Evolutionary conservation across 2,113 vertebrate species (phyloP).

Genomic region (Camelus dromedarius): DNA sequence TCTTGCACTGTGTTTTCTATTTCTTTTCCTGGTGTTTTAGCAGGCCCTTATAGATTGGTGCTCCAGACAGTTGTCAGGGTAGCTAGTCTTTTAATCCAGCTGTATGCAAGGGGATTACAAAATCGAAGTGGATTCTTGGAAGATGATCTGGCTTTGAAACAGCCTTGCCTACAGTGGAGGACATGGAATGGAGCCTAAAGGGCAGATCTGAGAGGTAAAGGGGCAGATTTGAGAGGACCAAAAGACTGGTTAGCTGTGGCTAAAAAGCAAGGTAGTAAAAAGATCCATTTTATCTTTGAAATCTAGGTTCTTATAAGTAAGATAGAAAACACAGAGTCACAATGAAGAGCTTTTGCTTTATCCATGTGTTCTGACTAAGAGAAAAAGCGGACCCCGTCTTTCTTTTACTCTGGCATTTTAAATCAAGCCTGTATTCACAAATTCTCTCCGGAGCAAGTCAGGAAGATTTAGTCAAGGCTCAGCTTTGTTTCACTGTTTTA

Average conservation of each 20-base stretch:
- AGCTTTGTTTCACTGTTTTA: slow-evolving; percentile 33
- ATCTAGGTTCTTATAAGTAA: background rate
- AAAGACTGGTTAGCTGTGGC: background rate
- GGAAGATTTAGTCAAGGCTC: background rate
- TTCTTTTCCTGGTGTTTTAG: background rate
- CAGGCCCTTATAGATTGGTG: background rate
- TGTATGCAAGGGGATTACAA: background rate
- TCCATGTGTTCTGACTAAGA: background rate
- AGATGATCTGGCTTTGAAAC: background rate
- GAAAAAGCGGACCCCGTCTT: background rate
- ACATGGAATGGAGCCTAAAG: background rate
- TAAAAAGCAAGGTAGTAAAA: background rate
- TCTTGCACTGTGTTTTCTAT: background rate
- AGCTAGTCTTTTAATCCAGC: background rate
- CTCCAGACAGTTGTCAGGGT: background rate
- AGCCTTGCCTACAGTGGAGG: background rate
- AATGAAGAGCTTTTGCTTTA: background rate
- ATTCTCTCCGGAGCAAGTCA: background rate
- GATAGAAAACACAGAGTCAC: background rate
- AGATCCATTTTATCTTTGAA: background rate
- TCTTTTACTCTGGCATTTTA: background rate
- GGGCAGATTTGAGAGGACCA: too few relatives aligned
- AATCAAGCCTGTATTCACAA: background rate
- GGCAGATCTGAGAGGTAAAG: background rate
- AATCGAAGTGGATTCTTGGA: background rate